Evolutionary conservation across 2,888 invertebrate species (phyloP), one percentile per base, ranked within the genome.

Genomic region (Hypolimnas misippus): DNA sequence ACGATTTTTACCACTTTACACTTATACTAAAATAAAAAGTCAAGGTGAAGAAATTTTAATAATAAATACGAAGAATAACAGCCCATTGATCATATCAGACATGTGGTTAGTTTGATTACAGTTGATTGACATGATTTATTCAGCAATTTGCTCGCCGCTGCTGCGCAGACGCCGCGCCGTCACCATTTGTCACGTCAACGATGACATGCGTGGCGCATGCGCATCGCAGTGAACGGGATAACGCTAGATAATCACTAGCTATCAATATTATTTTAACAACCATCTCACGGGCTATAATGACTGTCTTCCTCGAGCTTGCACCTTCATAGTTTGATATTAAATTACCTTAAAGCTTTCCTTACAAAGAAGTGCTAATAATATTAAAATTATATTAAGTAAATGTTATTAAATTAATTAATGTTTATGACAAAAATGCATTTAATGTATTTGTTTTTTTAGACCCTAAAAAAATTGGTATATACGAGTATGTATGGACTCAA

Each of bases 111-210:
- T 16, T 7, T 53, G 59, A 60, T 60, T 35, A 16, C 44, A 38
- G 53, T 16, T 60, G 53, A 59, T 59, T 46, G 53, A 44, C 53
- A 53, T 59, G 53, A 60, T 60, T 60, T 53, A 60, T 60, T 44
- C 53, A 46, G 42, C 46, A 38, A 60, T 60, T 60, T 60, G 25
- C 53, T 21, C 52, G 44, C 17, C 7, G 33, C 38, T 54, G 53
- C 59, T 54, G 53, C 59, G 59, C 59, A 12, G 19, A 8, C 42
- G 42, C 33, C 59, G 33, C 44, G 53, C 52, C 53, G n/a, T 35
- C 19, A 54, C 61, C 10, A 63, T 63, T 44, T 59, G 55, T 63
- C 63, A 62, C 57, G 51, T 62, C 51, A 35, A 33, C 29, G 51
- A 52, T 44, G 53, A 54, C 42, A 40, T 44, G 53, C 44, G 54